Conservation (phyloP, 2,888 invertebrate genomes). For the Pachliopta kotzebuea region DNA sequence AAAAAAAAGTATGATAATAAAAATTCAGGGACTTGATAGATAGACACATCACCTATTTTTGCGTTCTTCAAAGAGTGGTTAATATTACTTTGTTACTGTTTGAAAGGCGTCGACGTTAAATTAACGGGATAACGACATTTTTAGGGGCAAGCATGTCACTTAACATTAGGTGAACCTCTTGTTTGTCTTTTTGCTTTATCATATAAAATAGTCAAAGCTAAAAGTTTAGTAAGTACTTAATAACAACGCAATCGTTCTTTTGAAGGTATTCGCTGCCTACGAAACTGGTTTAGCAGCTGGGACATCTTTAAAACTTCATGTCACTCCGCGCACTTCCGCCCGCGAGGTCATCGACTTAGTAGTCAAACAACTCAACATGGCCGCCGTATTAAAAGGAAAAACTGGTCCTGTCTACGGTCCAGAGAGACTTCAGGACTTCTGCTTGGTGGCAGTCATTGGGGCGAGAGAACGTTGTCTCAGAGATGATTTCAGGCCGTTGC, state of each 20-base stretch:
- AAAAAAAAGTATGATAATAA: no score
- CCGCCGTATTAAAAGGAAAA: constrained; percentile 91
- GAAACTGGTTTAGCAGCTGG: constrained; percentile 96
- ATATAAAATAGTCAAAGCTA: no score
- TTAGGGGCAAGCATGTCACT: no score
- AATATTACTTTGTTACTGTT: no score
- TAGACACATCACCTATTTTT: no score
- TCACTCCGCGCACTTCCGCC: constrained; percentile 95
- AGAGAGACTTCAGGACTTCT: constrained; percentile 93
- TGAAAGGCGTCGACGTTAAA: no score
- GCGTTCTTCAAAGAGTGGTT: no score
- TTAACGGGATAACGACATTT: no score
- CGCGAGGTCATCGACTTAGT: constrained; percentile 97
- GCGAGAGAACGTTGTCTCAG: constrained; percentile 95
- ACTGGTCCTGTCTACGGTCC: constrained; percentile 92
- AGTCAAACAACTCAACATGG: constrained; percentile 97
- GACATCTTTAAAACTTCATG: constrained; percentile 95
- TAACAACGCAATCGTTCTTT: constrained; percentile 31
- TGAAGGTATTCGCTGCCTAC: constrained; percentile 97
- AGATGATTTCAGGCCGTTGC: constrained; percentile 96
- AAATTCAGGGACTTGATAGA: no score
- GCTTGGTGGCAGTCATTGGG: constrained; percentile 97
- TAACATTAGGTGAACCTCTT: no score
- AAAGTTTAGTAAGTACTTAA: no score
- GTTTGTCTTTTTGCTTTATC: no score